These are phyloP conservation scores for Dromiciops gliroides DNA, from an alignment of 2,113 vertebrate genomes.

Conservation along the genomic window DNA sequence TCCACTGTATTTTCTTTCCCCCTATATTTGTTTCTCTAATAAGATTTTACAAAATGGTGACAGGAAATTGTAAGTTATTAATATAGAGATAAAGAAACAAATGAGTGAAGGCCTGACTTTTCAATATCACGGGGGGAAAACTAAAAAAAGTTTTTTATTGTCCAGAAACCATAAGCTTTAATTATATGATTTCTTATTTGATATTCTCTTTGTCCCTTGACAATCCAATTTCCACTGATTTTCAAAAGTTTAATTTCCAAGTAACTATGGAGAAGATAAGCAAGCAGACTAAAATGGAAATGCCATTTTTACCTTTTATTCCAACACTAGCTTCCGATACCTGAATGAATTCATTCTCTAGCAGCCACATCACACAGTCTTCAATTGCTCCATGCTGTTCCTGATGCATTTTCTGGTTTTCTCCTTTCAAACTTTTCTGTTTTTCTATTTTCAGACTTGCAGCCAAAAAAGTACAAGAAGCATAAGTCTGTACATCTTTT, in stretches of 20 bases:
- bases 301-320: conserved; percentile 81
- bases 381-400: conserved; percentile 87
- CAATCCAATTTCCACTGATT: conserved; percentile 23
- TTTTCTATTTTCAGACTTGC: conserved; percentile 82
- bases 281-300: neutral
- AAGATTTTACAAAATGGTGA: neutral
- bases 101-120: neutral
- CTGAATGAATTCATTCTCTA: conserved; percentile 96
- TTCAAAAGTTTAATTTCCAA: neutral
- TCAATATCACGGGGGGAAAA: neutral
- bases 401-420: conserved; percentile 70
- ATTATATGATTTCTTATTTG: neutral
- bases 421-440: conserved; percentile 32
- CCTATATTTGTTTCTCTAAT: neutral
- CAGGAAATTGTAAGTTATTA: neutral
- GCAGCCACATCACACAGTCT: conserved; percentile 92
- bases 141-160: neutral
- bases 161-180: neutral
- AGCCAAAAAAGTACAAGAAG: conserved; percentile 94
- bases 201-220: neutral
- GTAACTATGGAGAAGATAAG: conserved; percentile 37
- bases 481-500: conserved; percentile 90
- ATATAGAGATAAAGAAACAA: neutral
- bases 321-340: conserved; percentile 82
- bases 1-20: neutral